Evolutionary conservation across 2,888 invertebrate species (phyloP), one percentile per base, ranked within the genome.

Genomic region (Meandrusa payeni): DNA sequence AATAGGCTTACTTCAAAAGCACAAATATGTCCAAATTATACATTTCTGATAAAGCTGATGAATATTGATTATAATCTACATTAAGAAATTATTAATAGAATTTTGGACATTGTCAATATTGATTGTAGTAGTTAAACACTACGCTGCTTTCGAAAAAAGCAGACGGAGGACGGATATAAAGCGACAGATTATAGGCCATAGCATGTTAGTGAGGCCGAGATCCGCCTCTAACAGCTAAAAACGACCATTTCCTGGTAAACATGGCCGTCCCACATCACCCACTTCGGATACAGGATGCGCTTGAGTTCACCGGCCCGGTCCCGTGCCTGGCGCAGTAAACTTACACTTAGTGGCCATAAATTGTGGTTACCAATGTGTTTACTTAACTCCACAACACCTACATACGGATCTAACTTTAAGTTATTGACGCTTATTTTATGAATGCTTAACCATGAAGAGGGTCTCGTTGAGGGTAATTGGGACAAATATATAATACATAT

Each of bases 161-260:
- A n/a, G n/a, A n/a, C n/a, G n/a, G n/a, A n/a, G 7, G 7, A 23
- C 34, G 29, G 29, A 39, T 39, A 10, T 29, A 13, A 27, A 17
- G 9, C 15, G 23, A 17, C n/a, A 68, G 68, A 65, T 72, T 74
- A 73, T 74, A 68, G 72, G 82, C 82, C 81, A 75, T 67, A 82
- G 77, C 79, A 69, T 59, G 68, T 73, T 61, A 65, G 67, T 73
- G 73, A 73, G 72, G 64, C 63, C 64, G 64, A 70, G 69, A 61
- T 69, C 78, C 72, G 72, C 76, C 62, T 72, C 70, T 80, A 75
- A 77, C 76, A 72, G 67, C 78, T 82, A 68, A 79, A 81, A 83
- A 80, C 82, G 75, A 64, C 77, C 78, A 79, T 83, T 80, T 73
- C 83, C 83, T 71, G 76, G 76, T 79, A 76, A 58, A 81, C 77